phyloP scores from a whole-genome alignment of 2,113 vertebrate genomes.

The Danio rerio region GRCz12tu NC_133193.1:24299001-24299500 shows the following conservation, averaged over 20 bases:
- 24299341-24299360: not conserved
- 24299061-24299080: not conserved
- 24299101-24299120: not conserved
- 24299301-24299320: constrained; percentile 9
- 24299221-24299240: constrained; percentile 16
- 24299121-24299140: not conserved
- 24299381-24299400: not conserved
- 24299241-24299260: constrained; percentile 12
- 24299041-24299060: not conserved
- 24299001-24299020: constrained; percentile 3
- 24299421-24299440: not conserved
- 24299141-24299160: not conserved
- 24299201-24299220: constrained; percentile 5
- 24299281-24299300: not conserved
- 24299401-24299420: not conserved
- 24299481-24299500: not conserved
- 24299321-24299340: not conserved
- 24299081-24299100: not conserved
- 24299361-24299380: not conserved
- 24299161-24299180: not conserved
- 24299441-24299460: not conserved
- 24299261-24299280: not conserved
- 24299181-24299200: not conserved
- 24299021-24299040: constrained; percentile 15
- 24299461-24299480: not conserved